These are phyloP conservation scores for Mesochorus sp. DNA, from an alignment of 2,888 invertebrate species.

Conservation along the genomic window DNA sequence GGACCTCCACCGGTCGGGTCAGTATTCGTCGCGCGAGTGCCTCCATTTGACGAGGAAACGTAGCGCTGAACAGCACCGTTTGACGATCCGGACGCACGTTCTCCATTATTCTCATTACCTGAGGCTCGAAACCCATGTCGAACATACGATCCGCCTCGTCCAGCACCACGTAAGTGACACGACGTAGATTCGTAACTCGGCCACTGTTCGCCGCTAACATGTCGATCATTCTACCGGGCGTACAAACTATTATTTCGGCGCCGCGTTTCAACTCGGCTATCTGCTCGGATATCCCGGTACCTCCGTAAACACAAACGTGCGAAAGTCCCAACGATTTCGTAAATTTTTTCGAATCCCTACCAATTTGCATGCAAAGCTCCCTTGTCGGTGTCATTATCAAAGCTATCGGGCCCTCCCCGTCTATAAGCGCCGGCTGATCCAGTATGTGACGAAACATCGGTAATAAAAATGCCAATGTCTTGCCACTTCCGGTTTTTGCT, in stretches of 20 bases:
- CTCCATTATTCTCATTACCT: constrained; percentile 98
- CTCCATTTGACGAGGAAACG: constrained; percentile 99
- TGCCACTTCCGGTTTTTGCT: constrained; percentile 99
- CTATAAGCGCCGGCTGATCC: constrained; percentile 96
- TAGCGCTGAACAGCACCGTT: constrained; percentile 99
- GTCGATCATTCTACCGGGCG: constrained; percentile 99
- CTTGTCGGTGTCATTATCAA: constrained; percentile 99
- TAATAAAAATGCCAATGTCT: constrained; percentile 98
- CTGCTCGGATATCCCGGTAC: constrained; percentile 97
- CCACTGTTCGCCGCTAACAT: constrained; percentile 99
- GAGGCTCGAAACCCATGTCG: constrained; percentile 99
- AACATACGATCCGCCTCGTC: constrained; percentile 99
- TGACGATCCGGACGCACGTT: constrained; percentile 98
- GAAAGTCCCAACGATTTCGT: constrained; percentile 93
- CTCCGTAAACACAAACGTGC: constrained; percentile 98
- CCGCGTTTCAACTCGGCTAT: constrained; percentile 98
- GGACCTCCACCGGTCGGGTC: constrained; percentile 97
- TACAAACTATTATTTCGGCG: constrained; percentile 99
- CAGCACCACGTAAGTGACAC: constrained; percentile 98
- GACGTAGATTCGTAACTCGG: constrained; percentile 97
- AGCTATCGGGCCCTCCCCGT: constrained; percentile 98
- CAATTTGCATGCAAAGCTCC: constrained; percentile 99
- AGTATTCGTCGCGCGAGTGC: constrained; percentile 96
- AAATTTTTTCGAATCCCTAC: constrained; percentile 97
- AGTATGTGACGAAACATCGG: constrained; percentile 99